These are phyloP conservation scores for Poecilia wingei DNA, from an alignment of 2,797 vertebrate species.

Conservation along the genomic window DNA sequence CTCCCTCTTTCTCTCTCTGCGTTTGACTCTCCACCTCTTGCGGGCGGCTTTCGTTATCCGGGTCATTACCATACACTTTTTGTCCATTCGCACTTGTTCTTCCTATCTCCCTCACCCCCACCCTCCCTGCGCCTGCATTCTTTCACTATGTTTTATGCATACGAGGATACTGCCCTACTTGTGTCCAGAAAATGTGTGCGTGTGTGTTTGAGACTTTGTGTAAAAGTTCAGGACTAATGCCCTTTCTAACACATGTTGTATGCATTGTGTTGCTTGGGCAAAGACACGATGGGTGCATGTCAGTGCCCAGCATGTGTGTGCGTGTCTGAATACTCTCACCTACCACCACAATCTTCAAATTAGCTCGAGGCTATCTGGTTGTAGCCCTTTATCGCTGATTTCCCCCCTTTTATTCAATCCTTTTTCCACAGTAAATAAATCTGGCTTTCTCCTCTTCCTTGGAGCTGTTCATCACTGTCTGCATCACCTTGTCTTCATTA, in stretches of 20 bases:
- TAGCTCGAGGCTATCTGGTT: conserved; percentile 58
- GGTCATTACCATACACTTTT: conserved; percentile 76
- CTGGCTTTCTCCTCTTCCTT: conserved; percentile 36
- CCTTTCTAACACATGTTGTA: conserved; percentile 63
- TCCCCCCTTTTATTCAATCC: conserved; percentile 40
- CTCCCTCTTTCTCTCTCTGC: conserved; percentile 26
- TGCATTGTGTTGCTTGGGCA: conserved; percentile 53
- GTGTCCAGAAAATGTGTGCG: conserved; percentile 45
- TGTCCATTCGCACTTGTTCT: conserved; percentile 71
- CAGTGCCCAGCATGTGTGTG: conserved; percentile 21
- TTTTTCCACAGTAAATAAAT: conserved; percentile 64
- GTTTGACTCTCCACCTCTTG: conserved; percentile 46
- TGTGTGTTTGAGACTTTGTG: conserved; percentile 25
- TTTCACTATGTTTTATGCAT: conserved; percentile 75
- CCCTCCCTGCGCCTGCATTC: conserved; percentile 51
- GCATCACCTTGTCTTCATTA: conserved; percentile 39
- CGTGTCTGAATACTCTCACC: not conserved
- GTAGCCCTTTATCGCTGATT: conserved; percentile 50
- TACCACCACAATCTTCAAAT: conserved; percentile 59
- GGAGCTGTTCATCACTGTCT: conserved; percentile 52
- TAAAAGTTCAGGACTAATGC: conserved; percentile 55
- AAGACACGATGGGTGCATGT: conserved; percentile 32
- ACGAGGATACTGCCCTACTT: conserved; percentile 38
- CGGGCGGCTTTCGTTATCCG: conserved; percentile 62
- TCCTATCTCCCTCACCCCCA: conserved; percentile 51